phyloP scores from a whole-genome alignment of 2,888 invertebrate genomes.

The Litoditis marina region DNA sequence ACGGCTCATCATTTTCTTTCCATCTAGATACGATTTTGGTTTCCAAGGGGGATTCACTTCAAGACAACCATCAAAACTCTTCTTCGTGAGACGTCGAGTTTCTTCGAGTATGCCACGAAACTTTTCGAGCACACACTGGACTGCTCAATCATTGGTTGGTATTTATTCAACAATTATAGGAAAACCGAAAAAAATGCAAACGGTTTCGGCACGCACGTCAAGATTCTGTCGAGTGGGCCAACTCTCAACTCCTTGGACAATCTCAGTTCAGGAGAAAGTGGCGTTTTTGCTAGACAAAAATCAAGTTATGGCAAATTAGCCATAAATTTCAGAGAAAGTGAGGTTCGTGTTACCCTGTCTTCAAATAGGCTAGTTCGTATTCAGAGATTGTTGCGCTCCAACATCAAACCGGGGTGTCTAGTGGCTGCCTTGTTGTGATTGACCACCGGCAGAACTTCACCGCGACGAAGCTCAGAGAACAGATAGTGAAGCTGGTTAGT shows the following conservation, averaged over 20 bases:
- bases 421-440: constrained; percentile 11
- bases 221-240: no score
- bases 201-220: no score
- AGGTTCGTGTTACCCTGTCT: not conserved
- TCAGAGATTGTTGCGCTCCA: constrained; percentile 11
- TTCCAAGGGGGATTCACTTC: constrained; percentile 6
- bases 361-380: not conserved
- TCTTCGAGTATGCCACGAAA: not conserved
- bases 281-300: no score
- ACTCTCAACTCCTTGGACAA: no score
- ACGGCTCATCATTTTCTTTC: no score
- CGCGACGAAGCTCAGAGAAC: constrained; percentile 3
- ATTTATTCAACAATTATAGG: no score
- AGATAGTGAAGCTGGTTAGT: constrained; percentile 14
- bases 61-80: not conserved
- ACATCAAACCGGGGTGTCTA: constrained; percentile 3
- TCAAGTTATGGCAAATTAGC: no score
- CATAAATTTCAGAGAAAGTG: no score
- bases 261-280: no score
- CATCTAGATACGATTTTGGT: constrained; percentile 12
- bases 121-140: not conserved
- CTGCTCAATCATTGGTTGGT: constrained; percentile 12
- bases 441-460: constrained; percentile 11
- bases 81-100: not conserved
- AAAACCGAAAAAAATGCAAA: no score